Evolutionary conservation across 1,140 invertebrate genomes (phyloP), one percentile per base, ranked within the genome.

Genomic region (Polypedilum pembai): DNA sequence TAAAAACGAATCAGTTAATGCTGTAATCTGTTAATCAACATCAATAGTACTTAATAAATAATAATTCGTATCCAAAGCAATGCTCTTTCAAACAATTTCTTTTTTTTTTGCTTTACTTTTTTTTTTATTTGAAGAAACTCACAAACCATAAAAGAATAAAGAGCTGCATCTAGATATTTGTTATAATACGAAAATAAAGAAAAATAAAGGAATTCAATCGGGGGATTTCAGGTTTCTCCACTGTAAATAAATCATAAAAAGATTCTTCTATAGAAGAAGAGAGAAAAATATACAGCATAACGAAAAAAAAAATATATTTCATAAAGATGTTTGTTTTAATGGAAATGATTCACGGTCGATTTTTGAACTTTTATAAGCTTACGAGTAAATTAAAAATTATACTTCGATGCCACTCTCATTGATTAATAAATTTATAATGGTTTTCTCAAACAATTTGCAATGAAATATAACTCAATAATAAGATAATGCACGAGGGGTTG

Each of bases 251-350:
- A 69, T 69, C 65, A 69, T 20, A 69, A 69, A 69, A 18, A 2
- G n/a, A 8, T 20, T 69, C 8, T 69, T 69, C n/a, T 15, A 15
- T 12, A 56, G 45, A 69, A 69, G 20, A 21, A 66, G 18, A 66
- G n/a, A 65, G n/a, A 65, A 65, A 65, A 69, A 69, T 18, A 10
- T 69, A 18, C 20, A 69, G 3, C n/a, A 8, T 3, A 20, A 69
- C 17, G 65, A 69, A 18, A 10, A 20, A 69, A 69, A 69, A 56
- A n/a, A n/a, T 66, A 1, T 66, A 2, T 69, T 21, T 21, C 18
- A 69, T 69, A 69, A 69, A 69, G 65, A 69, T 69, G 65, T 69
- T 69, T 69, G 65, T 69, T 69, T 69, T 69, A 69, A 69, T 69
- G 65, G 10, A 69, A 69, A 69, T 20, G 20, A 69, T 18, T 69